phyloP scores from a whole-genome alignment of 2,888 invertebrate genomes.

The Onchidella celtica region DNA sequence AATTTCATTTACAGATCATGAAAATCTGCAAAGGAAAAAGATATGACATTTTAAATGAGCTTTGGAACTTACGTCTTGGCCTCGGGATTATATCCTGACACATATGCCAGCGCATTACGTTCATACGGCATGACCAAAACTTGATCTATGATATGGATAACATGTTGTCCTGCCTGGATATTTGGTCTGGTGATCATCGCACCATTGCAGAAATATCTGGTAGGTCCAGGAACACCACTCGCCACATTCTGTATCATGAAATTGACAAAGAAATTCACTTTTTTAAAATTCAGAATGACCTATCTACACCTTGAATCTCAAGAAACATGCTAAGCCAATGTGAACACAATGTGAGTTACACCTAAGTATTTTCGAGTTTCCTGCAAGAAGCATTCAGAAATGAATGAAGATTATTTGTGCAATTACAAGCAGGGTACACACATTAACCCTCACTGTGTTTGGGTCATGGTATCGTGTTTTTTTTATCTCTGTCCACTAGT shows the following conservation, averaged over 20 bases:
- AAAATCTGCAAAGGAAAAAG: background rate
- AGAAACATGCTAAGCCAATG: too few relatives aligned
- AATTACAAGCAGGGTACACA: too few relatives aligned
- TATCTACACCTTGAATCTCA: too few relatives aligned
- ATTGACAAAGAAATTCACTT: background rate
- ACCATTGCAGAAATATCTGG: conserved; percentile 63
- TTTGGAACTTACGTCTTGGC: background rate
- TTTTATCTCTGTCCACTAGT: too few relatives aligned
- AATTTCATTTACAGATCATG: background rate
- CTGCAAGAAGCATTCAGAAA: too few relatives aligned
- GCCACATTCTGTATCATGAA: conserved; percentile 47
- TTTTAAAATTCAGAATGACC: too few relatives aligned
- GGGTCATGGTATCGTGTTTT: too few relatives aligned
- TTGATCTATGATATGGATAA: conserved; percentile 92
- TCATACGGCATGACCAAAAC: conserved; percentile 36
- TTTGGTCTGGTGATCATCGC: conserved; percentile 59
- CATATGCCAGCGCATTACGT: conserved; percentile 25
- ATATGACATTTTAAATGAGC: background rate
- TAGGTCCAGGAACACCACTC: conserved; percentile 55
- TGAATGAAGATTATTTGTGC: too few relatives aligned
- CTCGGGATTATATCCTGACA: conserved; percentile 8
- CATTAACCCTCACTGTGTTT: too few relatives aligned
- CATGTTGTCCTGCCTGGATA: conserved; percentile 85
- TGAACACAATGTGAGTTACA: too few relatives aligned
- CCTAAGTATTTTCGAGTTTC: too few relatives aligned